These are phyloP conservation scores for Corbicula japonica DNA, from an alignment of 2,888 invertebrate genomes.

Conservation along the genomic window DNA sequence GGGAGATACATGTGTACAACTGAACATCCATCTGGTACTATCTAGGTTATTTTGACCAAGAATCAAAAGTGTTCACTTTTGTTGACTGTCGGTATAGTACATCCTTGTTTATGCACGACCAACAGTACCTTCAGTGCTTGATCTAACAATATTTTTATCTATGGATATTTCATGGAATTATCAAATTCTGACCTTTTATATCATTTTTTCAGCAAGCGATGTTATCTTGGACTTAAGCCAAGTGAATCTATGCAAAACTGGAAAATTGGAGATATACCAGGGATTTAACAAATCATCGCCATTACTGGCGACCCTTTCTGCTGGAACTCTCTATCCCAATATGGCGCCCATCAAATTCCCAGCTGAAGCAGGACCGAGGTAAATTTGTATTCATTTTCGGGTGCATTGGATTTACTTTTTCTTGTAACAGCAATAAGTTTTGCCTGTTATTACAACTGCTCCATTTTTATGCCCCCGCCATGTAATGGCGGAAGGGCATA, in stretches of 20 bases:
- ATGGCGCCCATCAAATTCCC: constrained; percentile 43
- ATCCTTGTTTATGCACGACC: background rate
- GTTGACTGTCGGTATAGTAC: background rate
- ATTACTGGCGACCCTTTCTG: constrained; percentile 35
- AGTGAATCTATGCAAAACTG: constrained; percentile 37
- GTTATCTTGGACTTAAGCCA: constrained; percentile 17
- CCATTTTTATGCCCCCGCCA: no score
- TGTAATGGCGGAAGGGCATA: no score
- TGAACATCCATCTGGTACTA: no score
- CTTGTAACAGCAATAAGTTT: no score
- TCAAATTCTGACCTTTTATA: background rate
- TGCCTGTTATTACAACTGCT: no score
- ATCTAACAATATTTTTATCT: background rate
- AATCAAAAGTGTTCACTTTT: background rate
- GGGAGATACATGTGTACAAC: no score
- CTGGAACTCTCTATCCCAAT: background rate
- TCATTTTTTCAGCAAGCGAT: constrained; percentile 14
- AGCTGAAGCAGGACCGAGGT: constrained; percentile 43
- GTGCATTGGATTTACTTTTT: background rate
- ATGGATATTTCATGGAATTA: background rate
- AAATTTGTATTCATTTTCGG: background rate
- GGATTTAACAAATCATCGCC: constrained; percentile 31
- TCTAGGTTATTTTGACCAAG: background rate
- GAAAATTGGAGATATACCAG: constrained; percentile 49
- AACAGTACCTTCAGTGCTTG: background rate